A percentile compares a stretch with the other conserved stretches of the same genome.
phyloP scores from a whole-genome alignment of 2,797 vertebrate genomes.

The Fratercula arctica region DNA sequence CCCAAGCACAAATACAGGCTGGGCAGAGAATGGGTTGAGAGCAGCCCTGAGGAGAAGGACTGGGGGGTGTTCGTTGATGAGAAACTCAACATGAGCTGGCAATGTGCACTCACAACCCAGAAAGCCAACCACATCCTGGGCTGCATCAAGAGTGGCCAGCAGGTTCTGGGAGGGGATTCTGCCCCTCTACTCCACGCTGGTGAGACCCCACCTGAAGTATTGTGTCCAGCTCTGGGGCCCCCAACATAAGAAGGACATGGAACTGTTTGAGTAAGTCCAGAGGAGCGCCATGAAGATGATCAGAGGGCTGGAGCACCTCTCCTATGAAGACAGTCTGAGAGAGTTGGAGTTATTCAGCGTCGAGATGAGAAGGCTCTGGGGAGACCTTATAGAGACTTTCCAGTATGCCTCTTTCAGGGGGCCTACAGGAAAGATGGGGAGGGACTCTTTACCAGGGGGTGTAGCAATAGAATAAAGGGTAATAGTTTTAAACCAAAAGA shows the following conservation, averaged over 20 bases:
- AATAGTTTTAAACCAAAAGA: neutral
- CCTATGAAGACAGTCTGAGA: neutral
- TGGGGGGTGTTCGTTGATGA: neutral
- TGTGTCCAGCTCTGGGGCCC: neutral
- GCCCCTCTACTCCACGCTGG: neutral
- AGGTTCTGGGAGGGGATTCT: neutral
- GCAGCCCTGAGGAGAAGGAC: neutral
- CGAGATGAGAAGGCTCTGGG: neutral
- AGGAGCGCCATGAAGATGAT: neutral
- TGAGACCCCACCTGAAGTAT: neutral
- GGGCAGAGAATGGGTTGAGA: neutral
- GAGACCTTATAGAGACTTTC: neutral
- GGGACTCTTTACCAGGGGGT: neutral
- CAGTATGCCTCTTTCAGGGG: neutral
- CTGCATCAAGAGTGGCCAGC: neutral
- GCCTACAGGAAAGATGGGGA: neutral
- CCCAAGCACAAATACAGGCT: neutral
- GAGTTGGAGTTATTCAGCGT: neutral
- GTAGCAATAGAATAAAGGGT: neutral
- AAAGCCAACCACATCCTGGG: neutral
- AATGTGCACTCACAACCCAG: neutral
- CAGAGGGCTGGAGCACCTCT: neutral
- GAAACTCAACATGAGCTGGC: neutral
- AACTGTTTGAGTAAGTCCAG: neutral
- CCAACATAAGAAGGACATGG: neutral